These are phyloP conservation scores for Pempheris klunzingeri DNA, from an alignment of 2,797 vertebrate species.

Conservation along the genomic window DNA sequence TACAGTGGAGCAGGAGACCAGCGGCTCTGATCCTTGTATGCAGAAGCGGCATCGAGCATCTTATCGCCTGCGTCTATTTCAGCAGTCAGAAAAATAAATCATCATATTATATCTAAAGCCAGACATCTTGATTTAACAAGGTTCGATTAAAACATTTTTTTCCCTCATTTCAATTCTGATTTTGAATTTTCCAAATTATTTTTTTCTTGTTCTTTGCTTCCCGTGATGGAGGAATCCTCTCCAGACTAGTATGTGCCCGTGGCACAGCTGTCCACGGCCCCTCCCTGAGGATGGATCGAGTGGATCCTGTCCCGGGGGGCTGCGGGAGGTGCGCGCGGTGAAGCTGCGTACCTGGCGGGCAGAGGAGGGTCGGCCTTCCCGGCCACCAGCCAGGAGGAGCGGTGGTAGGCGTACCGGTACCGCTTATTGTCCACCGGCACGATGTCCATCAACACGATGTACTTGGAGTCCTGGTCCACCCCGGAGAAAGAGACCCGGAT, in stretches of 20 bases:
- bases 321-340: neutral
- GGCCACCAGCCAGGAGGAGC: conserved; percentile 98
- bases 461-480: conserved; percentile 96
- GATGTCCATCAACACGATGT: conserved; percentile 99
- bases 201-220: neutral
- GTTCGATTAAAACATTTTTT: too few species aligned
- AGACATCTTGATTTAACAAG: neutral
- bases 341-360: conserved; percentile 90
- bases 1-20: too few species aligned
- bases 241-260: neutral
- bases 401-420: conserved; percentile 97
- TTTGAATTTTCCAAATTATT: too few species aligned
- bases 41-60: too few species aligned
- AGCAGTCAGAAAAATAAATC: too few species aligned
- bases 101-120: neutral
- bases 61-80: too few species aligned
- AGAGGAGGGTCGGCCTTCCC: conserved; percentile 97
- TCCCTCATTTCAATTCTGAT: too few species aligned
- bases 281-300: neutral
- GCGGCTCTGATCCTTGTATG: too few species aligned
- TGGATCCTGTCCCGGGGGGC: neutral
- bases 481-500: conserved; percentile 98
- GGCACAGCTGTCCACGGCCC: neutral
- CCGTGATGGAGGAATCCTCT: neutral
- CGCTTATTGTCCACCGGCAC: conserved; percentile 99